Percentiles rank a stretch among this genome's conserved stretches.
Conservation (phyloP, 2,113 vertebrate species). For the Pelmatolapia mariae region DNA sequence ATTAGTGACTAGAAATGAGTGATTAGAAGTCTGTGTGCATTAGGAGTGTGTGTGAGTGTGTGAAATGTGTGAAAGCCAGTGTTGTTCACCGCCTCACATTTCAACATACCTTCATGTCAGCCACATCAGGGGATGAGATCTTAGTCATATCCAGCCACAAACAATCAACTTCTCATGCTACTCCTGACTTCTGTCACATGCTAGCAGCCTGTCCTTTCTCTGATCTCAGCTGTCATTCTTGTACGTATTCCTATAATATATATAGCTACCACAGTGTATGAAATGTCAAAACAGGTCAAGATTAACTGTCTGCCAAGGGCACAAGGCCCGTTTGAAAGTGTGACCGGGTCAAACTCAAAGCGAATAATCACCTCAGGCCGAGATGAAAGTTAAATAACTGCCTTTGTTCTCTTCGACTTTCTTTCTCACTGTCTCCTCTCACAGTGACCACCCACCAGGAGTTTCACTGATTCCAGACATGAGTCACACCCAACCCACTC, state of each 20-base stretch:
- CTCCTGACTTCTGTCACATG: slow-evolving; percentile 17
- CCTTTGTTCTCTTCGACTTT: slow-evolving; percentile 54
- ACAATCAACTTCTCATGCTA: neutral
- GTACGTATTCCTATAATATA: neutral
- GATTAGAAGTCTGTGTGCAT: slow-evolving; percentile 21
- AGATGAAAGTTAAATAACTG: slow-evolving; percentile 55
- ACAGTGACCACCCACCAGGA: slow-evolving; percentile 58
- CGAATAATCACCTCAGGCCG: slow-evolving; percentile 38
- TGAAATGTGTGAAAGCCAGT: neutral
- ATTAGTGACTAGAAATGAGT: slow-evolving; percentile 45
- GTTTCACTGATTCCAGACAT: slow-evolving; percentile 50
- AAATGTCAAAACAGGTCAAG: slow-evolving; percentile 2
- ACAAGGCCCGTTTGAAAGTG: slow-evolving; percentile 3
- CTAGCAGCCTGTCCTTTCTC: neutral
- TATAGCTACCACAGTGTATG: neutral
- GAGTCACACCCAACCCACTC: slow-evolving; percentile 27
- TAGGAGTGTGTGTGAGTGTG: slow-evolving; percentile 1
- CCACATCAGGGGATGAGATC: neutral
- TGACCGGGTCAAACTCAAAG: slow-evolving; percentile 37
- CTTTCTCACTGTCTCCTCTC: slow-evolving; percentile 7
- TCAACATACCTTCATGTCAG: neutral
- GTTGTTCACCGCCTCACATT: neutral
- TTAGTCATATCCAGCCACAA: neutral
- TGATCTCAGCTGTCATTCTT: neutral
- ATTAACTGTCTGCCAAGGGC: neutral